Evolutionary conservation across 2,797 vertebrate genomes (phyloP).

Genomic region (Gallinago stenura): DNA sequence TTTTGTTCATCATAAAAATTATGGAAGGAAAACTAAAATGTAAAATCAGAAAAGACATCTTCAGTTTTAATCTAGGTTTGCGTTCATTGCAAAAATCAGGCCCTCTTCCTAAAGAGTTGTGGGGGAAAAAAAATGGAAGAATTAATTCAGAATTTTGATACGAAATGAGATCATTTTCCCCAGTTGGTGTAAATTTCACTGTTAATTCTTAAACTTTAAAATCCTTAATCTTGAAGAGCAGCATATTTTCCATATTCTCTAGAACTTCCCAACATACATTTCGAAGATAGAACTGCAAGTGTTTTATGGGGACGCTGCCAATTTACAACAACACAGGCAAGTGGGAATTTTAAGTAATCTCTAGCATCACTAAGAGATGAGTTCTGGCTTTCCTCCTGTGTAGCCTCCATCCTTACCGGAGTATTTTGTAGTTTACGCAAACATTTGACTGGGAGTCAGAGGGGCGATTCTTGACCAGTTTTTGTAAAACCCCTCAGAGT

Average conservation of each 20-base stretch:
- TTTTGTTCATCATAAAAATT: neutral
- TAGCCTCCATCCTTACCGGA: neutral
- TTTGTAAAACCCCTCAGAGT: neutral
- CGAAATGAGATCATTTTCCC: neutral
- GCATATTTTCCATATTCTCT: rapidly evolving
- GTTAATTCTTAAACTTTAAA: neutral
- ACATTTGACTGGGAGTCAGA: too few species aligned
- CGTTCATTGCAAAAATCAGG: neutral
- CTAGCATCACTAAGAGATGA: neutral
- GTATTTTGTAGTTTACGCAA: neutral
- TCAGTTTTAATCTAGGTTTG: neutral
- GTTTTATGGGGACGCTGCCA: neutral
- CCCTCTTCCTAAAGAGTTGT: neutral
- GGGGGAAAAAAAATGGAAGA: neutral
- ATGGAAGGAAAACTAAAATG: neutral
- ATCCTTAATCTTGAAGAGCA: neutral
- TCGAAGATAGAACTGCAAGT: neutral
- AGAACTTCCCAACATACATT: neutral
- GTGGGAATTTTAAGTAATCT: neutral
- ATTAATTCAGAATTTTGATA: neutral
- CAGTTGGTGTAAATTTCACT: neutral
- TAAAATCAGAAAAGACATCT: neutral
- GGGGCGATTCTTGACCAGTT: neutral
- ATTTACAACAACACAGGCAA: neutral
- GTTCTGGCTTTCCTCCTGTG: neutral